Evolutionary conservation across 2,888 invertebrate genomes (phyloP).

Genomic region (Drosophila prolongata): DNA sequence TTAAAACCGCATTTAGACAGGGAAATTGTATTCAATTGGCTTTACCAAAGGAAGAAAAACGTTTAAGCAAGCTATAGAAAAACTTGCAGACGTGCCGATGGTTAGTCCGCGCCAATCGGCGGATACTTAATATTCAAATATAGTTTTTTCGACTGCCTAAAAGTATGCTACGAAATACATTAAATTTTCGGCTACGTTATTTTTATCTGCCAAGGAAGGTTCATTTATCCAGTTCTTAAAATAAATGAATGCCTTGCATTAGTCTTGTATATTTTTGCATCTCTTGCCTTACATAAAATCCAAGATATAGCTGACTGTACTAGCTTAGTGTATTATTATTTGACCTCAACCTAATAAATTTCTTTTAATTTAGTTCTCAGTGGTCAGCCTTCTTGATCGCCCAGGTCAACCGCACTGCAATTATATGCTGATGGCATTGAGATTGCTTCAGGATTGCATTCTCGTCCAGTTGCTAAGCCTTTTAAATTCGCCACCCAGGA

Average conservation of each 20-base stretch:
- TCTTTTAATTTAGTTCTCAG: background rate
- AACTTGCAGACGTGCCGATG: background rate
- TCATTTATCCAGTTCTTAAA: no score
- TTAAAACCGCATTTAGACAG: conserved; percentile 55
- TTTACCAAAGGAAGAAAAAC: background rate
- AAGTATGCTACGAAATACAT: background rate
- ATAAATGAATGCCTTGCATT: background rate
- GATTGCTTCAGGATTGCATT: conserved; percentile 13
- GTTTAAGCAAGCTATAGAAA: background rate
- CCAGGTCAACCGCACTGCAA: conserved; percentile 15
- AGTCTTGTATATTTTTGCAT: no score
- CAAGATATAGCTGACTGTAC: background rate
- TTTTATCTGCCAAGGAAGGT: no score
- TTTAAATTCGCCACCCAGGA: background rate
- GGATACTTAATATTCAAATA: background rate
- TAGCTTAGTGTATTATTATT: background rate
- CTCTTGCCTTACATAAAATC: no score
- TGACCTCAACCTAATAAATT: conserved; percentile 1
- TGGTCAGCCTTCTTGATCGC: background rate
- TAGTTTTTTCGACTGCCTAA: background rate
- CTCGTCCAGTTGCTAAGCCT: conserved; percentile 8
- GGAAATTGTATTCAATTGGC: conserved; percentile 54
- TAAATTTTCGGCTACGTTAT: no score
- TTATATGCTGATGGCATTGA: conserved; percentile 11
- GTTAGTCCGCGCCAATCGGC: background rate